Evolutionary conservation across 1,140 invertebrate genomes (phyloP).

Genomic region (Micrasema longulum): DNA sequence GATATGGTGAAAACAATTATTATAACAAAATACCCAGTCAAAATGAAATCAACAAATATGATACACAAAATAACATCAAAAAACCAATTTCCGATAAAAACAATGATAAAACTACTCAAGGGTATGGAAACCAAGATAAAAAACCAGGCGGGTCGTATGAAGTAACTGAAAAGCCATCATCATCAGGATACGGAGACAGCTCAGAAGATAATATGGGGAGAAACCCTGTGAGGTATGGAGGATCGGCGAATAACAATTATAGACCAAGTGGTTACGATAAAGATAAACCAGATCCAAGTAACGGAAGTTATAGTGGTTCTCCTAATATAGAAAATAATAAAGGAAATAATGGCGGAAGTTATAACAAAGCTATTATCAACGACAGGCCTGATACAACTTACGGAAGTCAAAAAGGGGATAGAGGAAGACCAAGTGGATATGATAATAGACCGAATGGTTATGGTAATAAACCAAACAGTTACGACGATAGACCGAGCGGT

Average conservation of each 20-base stretch:
- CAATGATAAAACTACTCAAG: conserved; percentile 33
- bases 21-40: conserved; percentile 9
- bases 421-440: conserved; percentile 9
- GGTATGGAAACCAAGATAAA: conserved; percentile 13
- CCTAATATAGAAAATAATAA: conserved; percentile 31
- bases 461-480: background rate
- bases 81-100: conserved; percentile 33
- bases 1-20: background rate
- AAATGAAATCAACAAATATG: conserved; percentile 41
- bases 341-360: background rate
- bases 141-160: conserved; percentile 10
- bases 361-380: background rate
- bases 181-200: conserved; percentile 13
- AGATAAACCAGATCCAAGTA: conserved; percentile 42
- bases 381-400: conserved; percentile 19
- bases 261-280: conserved; percentile 27
- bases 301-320: conserved; percentile 25
- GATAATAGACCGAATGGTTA: conserved; percentile 22
- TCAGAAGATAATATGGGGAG: background rate
- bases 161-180: conserved; percentile 13
- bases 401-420: conserved; percentile 24
- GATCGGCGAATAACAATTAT: conserved; percentile 5
- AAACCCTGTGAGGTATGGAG: conserved; percentile 13
- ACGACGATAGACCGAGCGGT: conserved; percentile 34
- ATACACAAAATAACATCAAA: conserved; percentile 18